These are phyloP conservation scores for Eulemur macaco DNA, from an alignment of 2,113 vertebrate species.

Conservation along the genomic window DNA sequence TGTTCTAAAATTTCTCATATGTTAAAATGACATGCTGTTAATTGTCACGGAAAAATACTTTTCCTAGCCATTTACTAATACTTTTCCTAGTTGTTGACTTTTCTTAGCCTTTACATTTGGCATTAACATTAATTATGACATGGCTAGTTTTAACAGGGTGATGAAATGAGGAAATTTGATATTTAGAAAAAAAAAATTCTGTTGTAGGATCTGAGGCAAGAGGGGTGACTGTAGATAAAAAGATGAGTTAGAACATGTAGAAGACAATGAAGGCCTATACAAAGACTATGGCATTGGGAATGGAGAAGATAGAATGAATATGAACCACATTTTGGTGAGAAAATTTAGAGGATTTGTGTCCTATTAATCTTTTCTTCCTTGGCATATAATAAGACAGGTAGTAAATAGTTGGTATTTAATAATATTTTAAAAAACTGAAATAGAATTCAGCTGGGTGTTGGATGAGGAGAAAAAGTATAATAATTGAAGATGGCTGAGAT, in stretches of 20 bases:
- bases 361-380: background rate
- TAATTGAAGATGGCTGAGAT: background rate
- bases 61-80: background rate
- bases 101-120: constrained; percentile 5
- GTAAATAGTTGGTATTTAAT: background rate
- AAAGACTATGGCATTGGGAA: background rate
- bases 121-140: background rate
- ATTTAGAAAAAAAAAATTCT: background rate
- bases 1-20: background rate
- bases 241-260: background rate
- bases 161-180: constrained; percentile 6
- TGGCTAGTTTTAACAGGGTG: background rate
- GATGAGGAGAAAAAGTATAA: background rate
- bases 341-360: constrained; percentile 23
- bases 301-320: background rate
- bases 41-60: background rate
- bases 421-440: background rate
- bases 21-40: background rate
- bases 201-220: background rate
- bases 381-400: background rate
- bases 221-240: background rate
- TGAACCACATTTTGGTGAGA: constrained; percentile 3
- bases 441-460: background rate
- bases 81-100: background rate
- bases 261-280: background rate